A percentile compares a stretch with the other conserved stretches of the same genome.
Conservation (phyloP, 2,113 vertebrate genomes). For the Melanerpes aurifrons region DNA sequence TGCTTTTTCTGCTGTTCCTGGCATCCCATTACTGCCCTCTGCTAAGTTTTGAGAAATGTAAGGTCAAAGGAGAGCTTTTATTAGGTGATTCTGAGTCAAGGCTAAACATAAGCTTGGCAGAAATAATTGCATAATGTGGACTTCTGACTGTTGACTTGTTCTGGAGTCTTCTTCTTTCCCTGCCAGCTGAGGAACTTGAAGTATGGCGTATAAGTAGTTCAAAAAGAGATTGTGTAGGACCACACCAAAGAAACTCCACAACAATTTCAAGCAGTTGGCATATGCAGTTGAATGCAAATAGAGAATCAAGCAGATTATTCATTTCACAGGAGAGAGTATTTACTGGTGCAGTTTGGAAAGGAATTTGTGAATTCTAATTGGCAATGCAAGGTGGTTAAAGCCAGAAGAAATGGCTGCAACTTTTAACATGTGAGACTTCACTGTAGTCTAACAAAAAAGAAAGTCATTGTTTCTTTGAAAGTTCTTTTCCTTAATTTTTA, state of each 20-base stretch:
- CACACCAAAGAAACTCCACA: accelerated
- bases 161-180: not conserved
- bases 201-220: not conserved
- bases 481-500: not conserved
- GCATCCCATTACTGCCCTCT: not conserved
- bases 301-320: not conserved
- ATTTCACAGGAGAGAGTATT: not conserved
- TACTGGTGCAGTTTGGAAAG: not conserved
- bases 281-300: not conserved
- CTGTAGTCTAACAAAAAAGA: not conserved
- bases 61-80: slow-evolving; percentile 43
- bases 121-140: not conserved
- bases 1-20: slow-evolving; percentile 52
- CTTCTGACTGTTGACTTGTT: not conserved
- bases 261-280: not conserved
- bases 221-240: not conserved
- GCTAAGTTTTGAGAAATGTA: slow-evolving; percentile 19
- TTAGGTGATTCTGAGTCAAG: slow-evolving; percentile 43
- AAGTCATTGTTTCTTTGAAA: not conserved
- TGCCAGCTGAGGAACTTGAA: not conserved
- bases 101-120: slow-evolving; percentile 61
- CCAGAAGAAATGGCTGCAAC: not conserved
- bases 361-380: not conserved
- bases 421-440: not conserved
- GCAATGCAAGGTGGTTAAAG: not conserved